Conservation (phyloP, 2,888 invertebrate species). For the Rhamnusium bicolor region DNA sequence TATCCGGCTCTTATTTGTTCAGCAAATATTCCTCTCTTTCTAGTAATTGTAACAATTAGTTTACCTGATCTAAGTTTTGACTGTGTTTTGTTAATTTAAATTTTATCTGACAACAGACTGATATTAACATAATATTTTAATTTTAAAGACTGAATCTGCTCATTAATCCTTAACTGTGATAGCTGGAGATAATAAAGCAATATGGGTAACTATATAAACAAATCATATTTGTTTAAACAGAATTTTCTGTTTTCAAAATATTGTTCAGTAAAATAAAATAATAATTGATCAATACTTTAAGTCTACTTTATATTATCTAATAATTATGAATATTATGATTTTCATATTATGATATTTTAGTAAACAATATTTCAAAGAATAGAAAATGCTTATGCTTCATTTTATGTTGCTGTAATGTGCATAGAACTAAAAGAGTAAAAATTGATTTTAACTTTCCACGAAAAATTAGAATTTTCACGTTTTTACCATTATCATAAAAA, state of each 20-base stretch:
- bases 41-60: no score
- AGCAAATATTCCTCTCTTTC: no score
- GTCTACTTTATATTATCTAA: no score
- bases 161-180: slow-evolving; percentile 32
- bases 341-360: no score
- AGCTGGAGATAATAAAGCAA: slow-evolving; percentile 18
- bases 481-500: no score
- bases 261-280: background rate
- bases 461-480: no score
- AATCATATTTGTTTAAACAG: background rate
- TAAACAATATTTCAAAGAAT: slow-evolving; percentile 4
- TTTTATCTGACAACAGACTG: background rate
- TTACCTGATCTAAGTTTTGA: background rate
- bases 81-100: background rate
- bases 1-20: no score
- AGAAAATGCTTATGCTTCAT: background rate
- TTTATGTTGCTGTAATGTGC: slow-evolving; percentile 9
- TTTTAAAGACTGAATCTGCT: slow-evolving; percentile 34
- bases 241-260: slow-evolving; percentile 1
- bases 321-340: no score
- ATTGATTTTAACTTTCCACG: no score
- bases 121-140: slow-evolving; percentile 3
- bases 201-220: slow-evolving; percentile 23
- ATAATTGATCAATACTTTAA: background rate
- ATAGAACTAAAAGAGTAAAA: no score